These are phyloP conservation scores for Thaumetopoea pityocampa DNA, from an alignment of 1,140 invertebrate genomes.

Conservation along the genomic window DNA sequence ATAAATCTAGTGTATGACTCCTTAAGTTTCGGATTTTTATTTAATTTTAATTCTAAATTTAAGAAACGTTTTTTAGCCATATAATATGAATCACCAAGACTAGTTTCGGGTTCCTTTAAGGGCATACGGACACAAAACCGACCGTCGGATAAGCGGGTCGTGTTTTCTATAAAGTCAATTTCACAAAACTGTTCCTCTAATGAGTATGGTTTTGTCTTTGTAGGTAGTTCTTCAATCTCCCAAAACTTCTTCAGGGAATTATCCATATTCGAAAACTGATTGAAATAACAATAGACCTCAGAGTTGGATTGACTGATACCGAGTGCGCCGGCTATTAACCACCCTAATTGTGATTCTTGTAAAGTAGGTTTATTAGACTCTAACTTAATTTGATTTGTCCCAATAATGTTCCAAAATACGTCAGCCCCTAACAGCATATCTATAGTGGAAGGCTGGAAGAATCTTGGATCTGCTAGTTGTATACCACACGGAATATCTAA, in stretches of 20 bases:
- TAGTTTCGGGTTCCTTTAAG: constrained; percentile 12
- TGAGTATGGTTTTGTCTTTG: constrained; percentile 6
- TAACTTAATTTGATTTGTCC: constrained; percentile 4
- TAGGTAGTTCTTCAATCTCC: constrained; percentile 2
- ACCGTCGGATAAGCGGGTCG: constrained; percentile 19
- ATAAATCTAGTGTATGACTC: constrained; percentile 41
- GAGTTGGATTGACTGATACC: neutral
- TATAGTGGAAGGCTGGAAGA: constrained; percentile 3
- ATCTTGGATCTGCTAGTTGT: constrained; percentile 12
- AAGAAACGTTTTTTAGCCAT: constrained; percentile 24
- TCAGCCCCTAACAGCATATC: constrained; percentile 18
- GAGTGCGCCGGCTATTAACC: constrained; percentile 9
- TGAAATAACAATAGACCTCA: neutral
- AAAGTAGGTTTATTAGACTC: constrained; percentile 17
- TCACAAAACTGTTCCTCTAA: constrained; percentile 24
- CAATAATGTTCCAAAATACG: constrained; percentile 15
- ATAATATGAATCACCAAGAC: constrained; percentile 28
- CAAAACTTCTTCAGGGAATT: neutral
- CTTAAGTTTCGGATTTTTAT: constrained; percentile 23
- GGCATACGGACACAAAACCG: constrained; percentile 30
- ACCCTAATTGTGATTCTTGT: constrained; percentile 14
- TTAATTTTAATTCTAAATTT: constrained; percentile 21
- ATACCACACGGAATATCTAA: constrained; percentile 9
- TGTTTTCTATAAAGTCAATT: constrained; percentile 20
- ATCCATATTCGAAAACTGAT: neutral